A percentile compares a stretch with the other conserved stretches of the same genome.
Conservation (phyloP, 2,113 vertebrate species). For the Thalassarche chlororhynchos region DNA sequence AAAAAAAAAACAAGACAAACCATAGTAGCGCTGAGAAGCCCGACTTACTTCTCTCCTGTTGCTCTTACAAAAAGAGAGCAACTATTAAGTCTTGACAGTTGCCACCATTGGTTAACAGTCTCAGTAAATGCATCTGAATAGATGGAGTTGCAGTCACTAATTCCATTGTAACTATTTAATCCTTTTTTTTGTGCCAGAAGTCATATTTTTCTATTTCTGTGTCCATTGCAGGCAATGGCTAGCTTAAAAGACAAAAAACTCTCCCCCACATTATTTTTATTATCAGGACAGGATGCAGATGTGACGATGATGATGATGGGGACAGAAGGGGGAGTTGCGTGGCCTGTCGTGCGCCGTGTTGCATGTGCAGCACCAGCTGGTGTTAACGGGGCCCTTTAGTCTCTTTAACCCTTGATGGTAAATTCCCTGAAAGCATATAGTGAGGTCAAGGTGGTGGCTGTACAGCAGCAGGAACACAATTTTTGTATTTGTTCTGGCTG, state of each 20-base stretch:
- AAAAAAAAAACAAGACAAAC: not conserved
- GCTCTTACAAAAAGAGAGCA: conserved; percentile 28
- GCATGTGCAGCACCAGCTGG: not conserved
- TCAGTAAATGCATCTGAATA: conserved; percentile 13
- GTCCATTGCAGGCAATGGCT: conserved; percentile 78
- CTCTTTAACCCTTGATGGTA: not conserved
- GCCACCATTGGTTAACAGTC: conserved; percentile 10
- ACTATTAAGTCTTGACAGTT: conserved; percentile 9
- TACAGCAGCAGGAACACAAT: conserved; percentile 15
- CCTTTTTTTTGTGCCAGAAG: conserved; percentile 21
- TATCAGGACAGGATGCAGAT: not conserved
- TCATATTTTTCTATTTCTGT: conserved; percentile 62
- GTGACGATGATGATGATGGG: not conserved
- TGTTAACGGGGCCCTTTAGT: not conserved
- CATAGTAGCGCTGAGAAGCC: conserved; percentile 7
- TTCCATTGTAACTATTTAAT: conserved; percentile 59
- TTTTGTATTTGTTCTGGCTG: conserved; percentile 20
- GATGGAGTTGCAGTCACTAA: conserved; percentile 24
- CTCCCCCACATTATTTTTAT: not conserved
- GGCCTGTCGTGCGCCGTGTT: not conserved
- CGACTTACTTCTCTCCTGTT: conserved; percentile 31
- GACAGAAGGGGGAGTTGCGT: not conserved
- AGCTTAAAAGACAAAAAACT: conserved; percentile 13
- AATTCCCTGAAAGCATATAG: not conserved
- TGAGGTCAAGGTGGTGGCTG: not conserved